Percentiles rank a stretch among this genome's conserved stretches.
Conservation (phyloP, 2,797 vertebrate genomes). For the Xerus rutilus region DNA sequence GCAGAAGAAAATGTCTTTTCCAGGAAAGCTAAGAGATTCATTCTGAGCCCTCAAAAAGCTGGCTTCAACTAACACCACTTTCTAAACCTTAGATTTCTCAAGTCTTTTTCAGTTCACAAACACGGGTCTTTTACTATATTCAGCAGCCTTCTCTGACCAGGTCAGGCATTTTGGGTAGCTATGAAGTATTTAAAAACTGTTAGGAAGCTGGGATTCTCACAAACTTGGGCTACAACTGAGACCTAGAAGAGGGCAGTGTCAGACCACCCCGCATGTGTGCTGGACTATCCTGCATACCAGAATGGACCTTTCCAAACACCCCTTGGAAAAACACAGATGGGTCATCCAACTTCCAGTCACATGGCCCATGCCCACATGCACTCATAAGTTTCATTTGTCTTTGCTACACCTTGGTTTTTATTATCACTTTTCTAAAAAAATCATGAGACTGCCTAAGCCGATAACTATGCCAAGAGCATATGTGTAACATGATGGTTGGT, state of each 20-base stretch:
- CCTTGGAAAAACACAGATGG: not conserved
- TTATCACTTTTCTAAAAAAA: not conserved
- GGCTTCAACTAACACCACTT: not conserved
- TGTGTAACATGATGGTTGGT: not conserved
- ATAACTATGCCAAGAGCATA: not conserved
- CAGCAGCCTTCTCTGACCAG: not conserved
- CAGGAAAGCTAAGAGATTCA: not conserved
- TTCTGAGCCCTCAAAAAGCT: not conserved
- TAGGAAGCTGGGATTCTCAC: not conserved
- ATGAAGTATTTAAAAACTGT: not conserved
- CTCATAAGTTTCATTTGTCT: not conserved
- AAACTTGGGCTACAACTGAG: not conserved
- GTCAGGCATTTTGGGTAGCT: not conserved
- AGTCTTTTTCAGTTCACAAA: not conserved
- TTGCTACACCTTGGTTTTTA: not conserved
- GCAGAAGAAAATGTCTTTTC: not conserved
- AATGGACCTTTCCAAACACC: not conserved
- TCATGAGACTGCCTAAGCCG: not conserved
- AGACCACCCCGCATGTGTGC: not conserved
- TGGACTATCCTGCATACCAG: not conserved
- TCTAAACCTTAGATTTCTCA: not conserved
- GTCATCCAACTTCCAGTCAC: not conserved
- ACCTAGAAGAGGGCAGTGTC: not conserved
- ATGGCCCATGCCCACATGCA: accelerated
- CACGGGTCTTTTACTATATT: not conserved